Conservation (phyloP, 2,113 vertebrate species). For the Ammodytes marinus region DNA sequence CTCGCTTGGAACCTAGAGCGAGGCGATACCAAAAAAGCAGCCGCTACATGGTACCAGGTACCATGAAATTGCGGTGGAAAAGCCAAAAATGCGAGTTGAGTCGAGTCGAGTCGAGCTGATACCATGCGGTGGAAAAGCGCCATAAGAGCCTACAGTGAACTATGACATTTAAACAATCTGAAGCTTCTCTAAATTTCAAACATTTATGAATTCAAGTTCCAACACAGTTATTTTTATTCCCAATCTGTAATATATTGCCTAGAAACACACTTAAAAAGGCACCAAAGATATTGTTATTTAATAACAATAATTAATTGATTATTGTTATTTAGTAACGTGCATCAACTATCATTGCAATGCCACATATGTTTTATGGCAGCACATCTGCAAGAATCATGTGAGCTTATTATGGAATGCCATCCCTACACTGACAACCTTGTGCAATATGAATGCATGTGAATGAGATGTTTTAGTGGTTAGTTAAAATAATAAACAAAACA, state of each 20-base stretch:
- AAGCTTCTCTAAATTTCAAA: slow-evolving; percentile 10
- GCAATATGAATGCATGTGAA: slow-evolving; percentile 46
- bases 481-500: slow-evolving; percentile 24
- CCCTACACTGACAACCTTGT: not conserved
- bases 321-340: not conserved
- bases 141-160: not conserved
- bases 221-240: not conserved
- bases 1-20: too few species aligned
- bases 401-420: slow-evolving; percentile 1
- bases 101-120: too few species aligned
- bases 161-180: not conserved
- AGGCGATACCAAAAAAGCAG: too few species aligned
- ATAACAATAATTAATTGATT: not conserved
- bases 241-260: not conserved
- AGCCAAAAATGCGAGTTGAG: too few species aligned
- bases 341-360: not conserved
- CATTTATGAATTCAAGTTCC: not conserved
- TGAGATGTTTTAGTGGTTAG: slow-evolving; percentile 62
- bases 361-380: slow-evolving; percentile 2
- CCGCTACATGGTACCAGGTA: too few species aligned
- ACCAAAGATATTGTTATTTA: not conserved
- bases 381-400: slow-evolving; percentile 14
- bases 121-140: too few species aligned
- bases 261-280: not conserved
- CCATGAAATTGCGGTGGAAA: too few species aligned